Evolutionary conservation across 2,888 invertebrate genomes (phyloP), one percentile per base, ranked within the genome.

Genomic region (Caenorhabditis sulstoni): DNA sequence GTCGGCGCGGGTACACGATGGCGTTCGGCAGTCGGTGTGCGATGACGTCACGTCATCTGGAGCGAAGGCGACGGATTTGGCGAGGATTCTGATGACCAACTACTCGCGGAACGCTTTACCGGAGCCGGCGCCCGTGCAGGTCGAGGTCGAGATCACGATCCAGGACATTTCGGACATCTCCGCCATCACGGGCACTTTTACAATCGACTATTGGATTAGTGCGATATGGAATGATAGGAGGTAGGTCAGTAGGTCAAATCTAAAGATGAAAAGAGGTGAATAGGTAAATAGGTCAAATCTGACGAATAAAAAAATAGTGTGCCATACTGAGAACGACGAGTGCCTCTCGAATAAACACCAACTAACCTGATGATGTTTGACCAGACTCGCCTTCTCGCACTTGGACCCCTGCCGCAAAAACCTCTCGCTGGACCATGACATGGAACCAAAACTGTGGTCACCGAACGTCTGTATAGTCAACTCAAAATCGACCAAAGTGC

Each of bases 381-480:
- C 29, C 29, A 85, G 85, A 61, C 49, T 85, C 7, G 73, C 85
- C 14, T 89, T 89, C 73, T 76, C 71, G 3, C 86, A 88, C 44
- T 53, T 89, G 47, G 89, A 89, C 57, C 88, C 89, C 0, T 89
- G 89, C 53, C 82, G 89, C 0, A 82, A 79, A 47, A 89, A 89
- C 59, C 77, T 89, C 1, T 89, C 89, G 8, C 58, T 89, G 29
- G 89, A 89, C 70, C 89, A 89, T 68, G 89, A 89, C 61, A 89
- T 89, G 87, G 89, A 89, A 55, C 89, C 89, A 3, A 83, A 84
- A 49, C 58, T 89, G 8, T 89, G 89, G 89, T 86, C 87, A 3
- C 89, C 89, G 7, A 89, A 89, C 76, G 89, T 89, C n/a, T 88
- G 88, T 65, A 86, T 89, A 16, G 89, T 89, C 23, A 89, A 89